Evolutionary conservation across 2,113 vertebrate genomes (phyloP).

Genomic region (Anhinga rufa): DNA sequence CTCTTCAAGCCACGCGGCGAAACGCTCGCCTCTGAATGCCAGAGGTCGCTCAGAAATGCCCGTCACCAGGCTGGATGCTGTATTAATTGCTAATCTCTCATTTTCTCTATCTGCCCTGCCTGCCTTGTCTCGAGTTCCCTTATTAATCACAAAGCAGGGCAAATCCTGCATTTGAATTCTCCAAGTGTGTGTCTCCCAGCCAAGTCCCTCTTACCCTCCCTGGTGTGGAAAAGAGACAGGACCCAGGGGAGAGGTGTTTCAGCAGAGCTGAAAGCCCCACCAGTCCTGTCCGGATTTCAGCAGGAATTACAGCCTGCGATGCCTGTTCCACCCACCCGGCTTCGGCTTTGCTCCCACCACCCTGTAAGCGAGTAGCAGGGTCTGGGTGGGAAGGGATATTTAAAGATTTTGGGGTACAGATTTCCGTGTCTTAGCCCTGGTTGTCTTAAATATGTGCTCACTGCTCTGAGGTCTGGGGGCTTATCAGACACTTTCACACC

Average conservation of each 20-base stretch:
- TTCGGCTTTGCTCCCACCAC: background rate
- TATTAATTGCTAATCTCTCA: background rate
- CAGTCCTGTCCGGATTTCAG: background rate
- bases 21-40: background rate
- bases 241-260: background rate
- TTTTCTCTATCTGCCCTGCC: constrained; percentile 20
- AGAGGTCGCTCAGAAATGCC: background rate
- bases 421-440: background rate
- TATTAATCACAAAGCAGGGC: background rate
- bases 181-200: background rate
- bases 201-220: background rate
- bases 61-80: background rate
- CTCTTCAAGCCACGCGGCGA: background rate
- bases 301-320: background rate
- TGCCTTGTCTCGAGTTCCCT: background rate
- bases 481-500: background rate
- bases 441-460: background rate
- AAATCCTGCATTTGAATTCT: background rate
- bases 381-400: background rate
- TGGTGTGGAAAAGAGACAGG: background rate
- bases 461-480: background rate
- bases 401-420: background rate
- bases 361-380: accelerated
- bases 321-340: background rate
- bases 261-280: background rate